Evolutionary conservation across 1,140 invertebrate species (phyloP).

Genomic region (Cherax quadricarinatus): DNA sequence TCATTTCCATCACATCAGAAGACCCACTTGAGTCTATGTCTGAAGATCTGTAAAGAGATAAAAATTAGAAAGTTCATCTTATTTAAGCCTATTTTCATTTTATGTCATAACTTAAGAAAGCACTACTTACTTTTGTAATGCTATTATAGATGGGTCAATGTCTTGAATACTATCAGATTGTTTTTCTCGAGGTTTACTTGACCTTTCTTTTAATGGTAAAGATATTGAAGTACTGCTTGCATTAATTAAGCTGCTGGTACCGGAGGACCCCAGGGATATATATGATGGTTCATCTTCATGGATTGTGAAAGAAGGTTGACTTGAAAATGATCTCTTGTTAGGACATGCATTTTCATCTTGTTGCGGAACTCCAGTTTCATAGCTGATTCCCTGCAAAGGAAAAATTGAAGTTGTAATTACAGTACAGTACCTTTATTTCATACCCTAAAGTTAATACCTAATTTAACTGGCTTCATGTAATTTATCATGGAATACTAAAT

Average conservation of each 20-base stretch:
- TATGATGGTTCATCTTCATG: conserved; percentile 48
- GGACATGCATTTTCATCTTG: conserved; percentile 45
- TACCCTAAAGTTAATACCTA: no score
- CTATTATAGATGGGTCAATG: not conserved
- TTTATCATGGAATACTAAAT: no score
- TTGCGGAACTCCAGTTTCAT: conserved; percentile 62
- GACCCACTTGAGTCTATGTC: conserved; percentile 11
- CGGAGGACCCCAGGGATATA: conserved; percentile 37
- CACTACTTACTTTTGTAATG: conserved; percentile 10
- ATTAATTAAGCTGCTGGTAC: not conserved
- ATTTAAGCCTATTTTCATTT: not conserved
- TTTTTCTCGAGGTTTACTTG: conserved; percentile 10
- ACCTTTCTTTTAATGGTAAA: conserved; percentile 33
- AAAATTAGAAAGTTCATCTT: not conserved
- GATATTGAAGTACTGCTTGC: not conserved
- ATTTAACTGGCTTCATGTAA: no score
- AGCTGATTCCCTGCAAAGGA: conserved; percentile 47
- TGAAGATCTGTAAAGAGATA: conserved; percentile 26
- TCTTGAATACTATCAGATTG: not conserved
- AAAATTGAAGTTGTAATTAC: not conserved
- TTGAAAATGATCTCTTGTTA: conserved; percentile 15
- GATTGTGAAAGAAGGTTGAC: conserved; percentile 51
- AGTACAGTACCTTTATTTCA: not conserved
- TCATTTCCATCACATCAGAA: conserved; percentile 67
- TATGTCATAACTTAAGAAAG: not conserved